phyloP scores from a whole-genome alignment of 2,888 invertebrate genomes.

The Dascillus cervinus region DNA sequence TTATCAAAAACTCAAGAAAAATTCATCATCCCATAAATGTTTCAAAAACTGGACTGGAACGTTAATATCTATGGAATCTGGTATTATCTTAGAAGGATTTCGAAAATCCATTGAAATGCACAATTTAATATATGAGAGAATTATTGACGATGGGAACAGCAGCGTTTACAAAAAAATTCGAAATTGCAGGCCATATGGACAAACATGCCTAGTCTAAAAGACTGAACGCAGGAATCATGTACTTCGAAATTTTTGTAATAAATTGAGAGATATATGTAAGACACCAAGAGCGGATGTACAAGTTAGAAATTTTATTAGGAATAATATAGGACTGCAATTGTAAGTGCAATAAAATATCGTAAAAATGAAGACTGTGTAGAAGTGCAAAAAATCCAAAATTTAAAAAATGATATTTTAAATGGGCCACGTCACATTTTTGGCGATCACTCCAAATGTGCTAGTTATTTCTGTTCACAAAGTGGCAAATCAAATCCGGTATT shows the following conservation, averaged over 20 bases:
- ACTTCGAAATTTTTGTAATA: neutral
- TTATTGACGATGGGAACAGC: conserved; percentile 10
- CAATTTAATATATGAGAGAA: conserved; percentile 5
- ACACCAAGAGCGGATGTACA: neutral
- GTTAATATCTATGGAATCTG: conserved; percentile 9
- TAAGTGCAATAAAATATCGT: neutral
- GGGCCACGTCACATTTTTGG: conserved; percentile 1
- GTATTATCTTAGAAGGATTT: too few relatives aligned
- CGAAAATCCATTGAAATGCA: conserved; percentile 2
- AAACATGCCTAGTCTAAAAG: neutral
- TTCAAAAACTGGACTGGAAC: conserved; percentile 10
- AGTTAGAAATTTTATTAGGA: neutral
- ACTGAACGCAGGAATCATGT: neutral
- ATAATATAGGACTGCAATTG: conserved; percentile 1
- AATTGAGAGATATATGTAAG: neutral
- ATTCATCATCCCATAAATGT: conserved; percentile 4
- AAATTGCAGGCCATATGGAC: conserved; percentile 1
- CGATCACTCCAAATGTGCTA: neutral
- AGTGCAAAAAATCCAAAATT: conserved; percentile 1
- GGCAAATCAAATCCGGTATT: too few relatives aligned
- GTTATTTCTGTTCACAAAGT: neutral
- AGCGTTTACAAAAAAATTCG: too few relatives aligned
- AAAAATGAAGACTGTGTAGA: too few relatives aligned
- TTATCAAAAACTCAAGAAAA: conserved; percentile 1
- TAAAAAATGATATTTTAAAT: conserved; percentile 1